Evolutionary conservation across 2,113 vertebrate genomes (phyloP).

Genomic region (Malurus elegans): DNA sequence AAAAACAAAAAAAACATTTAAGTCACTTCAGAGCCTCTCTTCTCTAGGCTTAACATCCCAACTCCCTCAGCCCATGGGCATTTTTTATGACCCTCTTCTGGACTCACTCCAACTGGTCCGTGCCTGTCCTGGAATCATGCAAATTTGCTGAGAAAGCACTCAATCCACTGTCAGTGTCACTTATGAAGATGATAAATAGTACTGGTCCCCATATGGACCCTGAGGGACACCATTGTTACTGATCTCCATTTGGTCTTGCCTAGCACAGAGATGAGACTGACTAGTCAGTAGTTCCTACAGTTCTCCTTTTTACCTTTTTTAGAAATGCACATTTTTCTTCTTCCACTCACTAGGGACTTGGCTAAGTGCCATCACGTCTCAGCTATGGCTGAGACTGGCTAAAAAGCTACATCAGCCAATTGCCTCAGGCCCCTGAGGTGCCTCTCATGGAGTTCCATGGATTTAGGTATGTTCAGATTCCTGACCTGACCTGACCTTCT

Average conservation of each 20-base stretch:
- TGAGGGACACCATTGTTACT: not conserved
- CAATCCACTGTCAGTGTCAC: not conserved
- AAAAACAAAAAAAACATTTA: not conserved
- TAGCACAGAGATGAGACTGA: not conserved
- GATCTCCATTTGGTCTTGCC: not conserved
- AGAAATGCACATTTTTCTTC: not conserved
- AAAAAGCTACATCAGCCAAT: not conserved
- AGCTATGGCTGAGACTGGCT: not conserved
- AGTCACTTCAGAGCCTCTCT: not conserved
- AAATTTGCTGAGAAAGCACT: not conserved
- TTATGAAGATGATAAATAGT: not conserved
- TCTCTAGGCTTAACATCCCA: not conserved
- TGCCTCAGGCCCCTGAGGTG: not conserved
- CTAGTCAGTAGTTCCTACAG: not conserved
- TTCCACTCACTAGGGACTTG: not conserved
- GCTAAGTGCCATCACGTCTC: not conserved
- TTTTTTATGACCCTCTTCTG: not conserved
- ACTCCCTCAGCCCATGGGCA: not conserved
- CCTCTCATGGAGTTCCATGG: not conserved
- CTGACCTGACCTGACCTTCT: not conserved
- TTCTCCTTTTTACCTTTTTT: not conserved
- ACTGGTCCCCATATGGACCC: too few species aligned
- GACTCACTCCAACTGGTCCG: not conserved
- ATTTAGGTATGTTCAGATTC: not conserved
- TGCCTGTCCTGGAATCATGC: not conserved